Base-by-base conservation (phyloP, 2,113 vertebrate genomes). In the Cavia aperea region DNA sequence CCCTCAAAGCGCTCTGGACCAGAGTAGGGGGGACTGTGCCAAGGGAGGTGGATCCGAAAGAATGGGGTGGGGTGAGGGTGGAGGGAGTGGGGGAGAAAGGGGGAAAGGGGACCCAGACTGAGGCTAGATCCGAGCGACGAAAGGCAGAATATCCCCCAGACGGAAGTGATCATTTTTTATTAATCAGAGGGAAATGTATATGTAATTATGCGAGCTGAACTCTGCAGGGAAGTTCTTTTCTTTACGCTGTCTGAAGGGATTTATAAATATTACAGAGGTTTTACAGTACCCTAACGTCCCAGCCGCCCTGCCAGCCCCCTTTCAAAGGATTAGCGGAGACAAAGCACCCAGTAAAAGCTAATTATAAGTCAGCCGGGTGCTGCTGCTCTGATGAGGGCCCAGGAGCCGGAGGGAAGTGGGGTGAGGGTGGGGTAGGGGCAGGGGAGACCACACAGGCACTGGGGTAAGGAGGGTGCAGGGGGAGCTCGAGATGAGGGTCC, bases 191-290 rank as follows among this genome's bases (percentile, higher is more conserved):
- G 97, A 98, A 98, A 98, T 97, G 97, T 97, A 97, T 96, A 96
- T 98, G 97, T 97, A 98, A 98, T 98, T 98, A 98, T 96, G 97
- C 92, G 97, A 97, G 97, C 97, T 97, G 97, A 98, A 96, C 97
- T 98, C 97, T 95, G 96, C 96, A 95, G 97, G 97, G 97, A 97
- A 97, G 97, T 94, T 97, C 97, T 97, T 97, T 97, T 94, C 97
- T 98, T 97, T 97, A 98, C 97, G 96, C 97, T 98, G 97, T 98
- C 98, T 98, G 97, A 97, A 97, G 97, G 97, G 97, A 97, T 97
- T 98, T 98, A 98, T 98, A 97, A 98, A 98, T 98, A 98, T 98
- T 97, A 98, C 97, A 97, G 97, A 96, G 97, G 97, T 97, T 98
- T 98, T 97, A 97, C 94, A 90, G 97, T 97, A 96, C 97, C 97